A percentile compares a stretch with the other conserved stretches of the same genome.
These are phyloP conservation scores for Sphyrna mokarran DNA, from an alignment of 2,113 vertebrate species.

Conservation along the genomic window DNA sequence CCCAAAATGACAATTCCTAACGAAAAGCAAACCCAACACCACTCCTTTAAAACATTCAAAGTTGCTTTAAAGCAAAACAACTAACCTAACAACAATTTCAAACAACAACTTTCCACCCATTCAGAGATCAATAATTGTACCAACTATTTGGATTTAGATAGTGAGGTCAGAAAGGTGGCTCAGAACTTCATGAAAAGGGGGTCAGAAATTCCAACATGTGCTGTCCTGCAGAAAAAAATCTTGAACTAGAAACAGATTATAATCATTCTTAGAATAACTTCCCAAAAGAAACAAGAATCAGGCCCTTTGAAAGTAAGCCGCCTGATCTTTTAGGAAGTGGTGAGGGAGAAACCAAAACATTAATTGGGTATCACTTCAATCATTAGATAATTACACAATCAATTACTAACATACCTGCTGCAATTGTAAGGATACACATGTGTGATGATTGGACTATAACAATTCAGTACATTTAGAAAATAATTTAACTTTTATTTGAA, in stretches of 20 bases:
- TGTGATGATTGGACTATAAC: background rate
- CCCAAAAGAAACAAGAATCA: background rate
- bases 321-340: background rate
- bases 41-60: background rate
- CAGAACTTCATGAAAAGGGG: background rate
- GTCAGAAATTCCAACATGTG: background rate
- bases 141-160: background rate
- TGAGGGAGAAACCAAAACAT: background rate
- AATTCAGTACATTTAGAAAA: background rate
- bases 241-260: background rate
- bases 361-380: background rate
- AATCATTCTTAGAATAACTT: conserved; percentile 7
- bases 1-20: background rate
- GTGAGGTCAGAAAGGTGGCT: background rate
- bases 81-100: background rate
- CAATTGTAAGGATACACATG: background rate
- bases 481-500: background rate
- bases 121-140: background rate
- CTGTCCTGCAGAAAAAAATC: background rate
- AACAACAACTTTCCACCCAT: background rate
- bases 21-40: background rate
- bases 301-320: background rate
- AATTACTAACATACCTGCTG: background rate
- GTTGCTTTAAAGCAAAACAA: background rate
- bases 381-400: background rate